Percentiles rank a stretch among this genome's conserved stretches.
phyloP scores from a whole-genome alignment of 2,797 vertebrate species.

The Podarcis lilfordi region DNA sequence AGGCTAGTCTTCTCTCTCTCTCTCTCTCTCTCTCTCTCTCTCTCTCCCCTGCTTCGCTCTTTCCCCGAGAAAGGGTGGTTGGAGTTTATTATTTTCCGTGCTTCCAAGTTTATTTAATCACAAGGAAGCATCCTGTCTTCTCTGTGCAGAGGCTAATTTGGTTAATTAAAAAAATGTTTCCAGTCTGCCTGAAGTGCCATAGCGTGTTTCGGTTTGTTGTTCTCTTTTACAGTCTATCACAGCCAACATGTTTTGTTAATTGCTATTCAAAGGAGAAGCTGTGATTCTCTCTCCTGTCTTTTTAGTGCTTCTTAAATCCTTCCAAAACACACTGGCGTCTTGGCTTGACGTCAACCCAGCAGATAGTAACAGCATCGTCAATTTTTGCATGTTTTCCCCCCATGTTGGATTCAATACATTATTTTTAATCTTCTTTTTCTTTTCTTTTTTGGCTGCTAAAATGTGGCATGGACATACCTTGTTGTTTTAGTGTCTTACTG shows the following conservation, averaged over 20 bases:
- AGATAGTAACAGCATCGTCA: background rate
- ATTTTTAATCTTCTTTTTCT: background rate
- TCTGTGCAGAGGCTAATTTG: background rate
- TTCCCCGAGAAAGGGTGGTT: rapidly evolving
- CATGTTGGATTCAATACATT: background rate
- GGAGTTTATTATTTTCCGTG: background rate
- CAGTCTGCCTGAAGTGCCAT: rapidly evolving
- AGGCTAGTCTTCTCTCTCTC: rapidly evolving
- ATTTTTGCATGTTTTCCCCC: background rate
- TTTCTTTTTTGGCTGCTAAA: constrained; percentile 33
- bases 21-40: background rate
- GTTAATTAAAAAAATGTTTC: background rate
- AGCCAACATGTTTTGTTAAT: constrained; percentile 25
- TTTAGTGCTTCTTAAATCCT: constrained; percentile 28
- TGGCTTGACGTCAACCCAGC: constrained; percentile 31
- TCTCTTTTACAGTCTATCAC: constrained; percentile 11
- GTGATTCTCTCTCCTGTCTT: constrained; percentile 22
- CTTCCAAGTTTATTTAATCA: constrained; percentile 32
- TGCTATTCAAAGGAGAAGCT: constrained; percentile 35
- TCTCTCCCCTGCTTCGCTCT: background rate
- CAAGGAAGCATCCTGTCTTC: constrained; percentile 27
- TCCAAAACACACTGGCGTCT: background rate
- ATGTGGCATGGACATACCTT: background rate
- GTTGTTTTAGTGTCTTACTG: background rate
- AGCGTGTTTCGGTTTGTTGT: background rate